Conservation (phyloP, 2,113 vertebrate species). For the Fulica atra region DNA sequence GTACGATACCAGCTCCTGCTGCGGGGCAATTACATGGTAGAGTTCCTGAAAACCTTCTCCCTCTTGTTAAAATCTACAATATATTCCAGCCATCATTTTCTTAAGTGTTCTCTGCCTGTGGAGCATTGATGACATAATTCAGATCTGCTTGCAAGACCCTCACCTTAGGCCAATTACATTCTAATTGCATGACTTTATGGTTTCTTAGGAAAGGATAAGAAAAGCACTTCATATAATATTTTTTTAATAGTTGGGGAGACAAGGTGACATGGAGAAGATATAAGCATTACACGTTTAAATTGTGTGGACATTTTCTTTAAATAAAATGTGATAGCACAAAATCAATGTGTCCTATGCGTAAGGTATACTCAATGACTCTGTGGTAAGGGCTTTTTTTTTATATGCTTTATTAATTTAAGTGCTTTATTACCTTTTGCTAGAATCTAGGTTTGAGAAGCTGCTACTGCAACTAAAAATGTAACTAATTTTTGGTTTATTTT, state of each 20-base stretch:
- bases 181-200: constrained; percentile 48
- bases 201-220: constrained; percentile 42
- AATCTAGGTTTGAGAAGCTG: not conserved
- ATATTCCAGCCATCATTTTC: constrained; percentile 45
- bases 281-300: constrained; percentile 12
- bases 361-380: not conserved
- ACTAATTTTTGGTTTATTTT: constrained; percentile 7
- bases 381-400: not conserved
- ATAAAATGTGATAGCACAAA: constrained; percentile 38
- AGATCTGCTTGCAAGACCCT: constrained; percentile 67
- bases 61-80: constrained; percentile 63
- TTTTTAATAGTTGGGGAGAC: constrained; percentile 2
- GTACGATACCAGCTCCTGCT: constrained; percentile 34
- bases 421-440: not conserved
- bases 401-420: not conserved
- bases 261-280: constrained; percentile 6
- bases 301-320: constrained; percentile 43
- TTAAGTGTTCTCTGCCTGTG: constrained; percentile 58
- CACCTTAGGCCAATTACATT: constrained; percentile 72
- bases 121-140: constrained; percentile 71
- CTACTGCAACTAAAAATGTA: constrained; percentile 6
- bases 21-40: constrained; percentile 56
- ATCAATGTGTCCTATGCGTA: constrained; percentile 25
- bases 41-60: constrained; percentile 41
- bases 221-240: constrained; percentile 23